phyloP scores from a whole-genome alignment of 2,113 vertebrate species.

The Anseranas semipalmata region DNA sequence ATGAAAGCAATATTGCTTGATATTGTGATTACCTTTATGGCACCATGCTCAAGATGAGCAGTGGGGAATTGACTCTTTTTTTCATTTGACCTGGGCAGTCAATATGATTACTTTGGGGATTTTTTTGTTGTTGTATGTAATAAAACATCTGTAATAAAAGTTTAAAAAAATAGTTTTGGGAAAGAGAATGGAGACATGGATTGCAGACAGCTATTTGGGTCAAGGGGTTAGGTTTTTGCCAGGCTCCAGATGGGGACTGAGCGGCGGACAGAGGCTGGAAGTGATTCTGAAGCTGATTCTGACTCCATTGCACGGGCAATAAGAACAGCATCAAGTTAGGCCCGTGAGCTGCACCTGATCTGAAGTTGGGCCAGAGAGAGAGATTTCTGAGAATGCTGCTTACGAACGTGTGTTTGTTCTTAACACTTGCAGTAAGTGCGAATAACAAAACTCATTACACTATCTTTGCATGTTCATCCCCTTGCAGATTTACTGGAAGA shows the following conservation, averaged over 20 bases:
- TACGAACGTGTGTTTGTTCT: neutral
- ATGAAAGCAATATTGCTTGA: constrained; percentile 25
- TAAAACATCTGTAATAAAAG: constrained; percentile 28
- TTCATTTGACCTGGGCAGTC: neutral
- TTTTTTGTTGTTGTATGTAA: constrained; percentile 1
- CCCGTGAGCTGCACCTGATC: neutral
- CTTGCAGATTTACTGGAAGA: constrained; percentile 29
- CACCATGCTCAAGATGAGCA: neutral
- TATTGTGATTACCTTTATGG: neutral
- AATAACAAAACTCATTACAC: neutral
- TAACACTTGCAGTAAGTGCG: neutral
- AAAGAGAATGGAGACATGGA: neutral
- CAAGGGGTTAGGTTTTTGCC: constrained; percentile 37
- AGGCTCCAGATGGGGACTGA: constrained; percentile 18
- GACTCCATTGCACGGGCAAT: neutral
- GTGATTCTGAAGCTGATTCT: neutral
- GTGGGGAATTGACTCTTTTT: neutral
- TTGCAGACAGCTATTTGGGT: constrained; percentile 33
- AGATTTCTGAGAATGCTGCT: neutral
- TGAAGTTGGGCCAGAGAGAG: neutral
- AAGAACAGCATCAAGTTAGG: neutral
- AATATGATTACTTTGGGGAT: neutral
- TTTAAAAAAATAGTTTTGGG: neutral
- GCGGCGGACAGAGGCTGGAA: constrained; percentile 8
- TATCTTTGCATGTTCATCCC: neutral